Evolutionary conservation across 2,797 vertebrate species (phyloP).

Genomic region (Helostoma temminkii): DNA sequence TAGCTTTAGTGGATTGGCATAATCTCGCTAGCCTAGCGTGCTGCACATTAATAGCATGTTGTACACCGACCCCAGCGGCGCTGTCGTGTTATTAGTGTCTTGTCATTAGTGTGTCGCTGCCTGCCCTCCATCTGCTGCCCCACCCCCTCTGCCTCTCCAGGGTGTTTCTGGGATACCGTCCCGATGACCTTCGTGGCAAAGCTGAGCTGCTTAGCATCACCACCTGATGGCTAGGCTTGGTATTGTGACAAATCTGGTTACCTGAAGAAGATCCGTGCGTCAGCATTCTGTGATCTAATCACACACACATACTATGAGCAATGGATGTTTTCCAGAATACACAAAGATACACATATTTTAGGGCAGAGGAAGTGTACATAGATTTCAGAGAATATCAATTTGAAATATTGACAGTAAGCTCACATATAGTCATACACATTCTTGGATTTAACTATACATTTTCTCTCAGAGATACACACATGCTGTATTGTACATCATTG

Average conservation of each 20-base stretch:
- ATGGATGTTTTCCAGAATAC: conserved; percentile 24
- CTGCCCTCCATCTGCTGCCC: conserved; percentile 75
- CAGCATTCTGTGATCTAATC: conserved; percentile 65
- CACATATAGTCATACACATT: background rate
- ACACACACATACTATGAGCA: conserved; percentile 11
- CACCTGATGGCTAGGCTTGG: conserved; percentile 72
- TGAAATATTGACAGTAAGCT: conserved; percentile 1
- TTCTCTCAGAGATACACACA: background rate
- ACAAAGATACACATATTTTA: conserved; percentile 17
- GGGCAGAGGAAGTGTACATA: conserved; percentile 20
- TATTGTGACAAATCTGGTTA: conserved; percentile 75
- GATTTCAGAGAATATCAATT: conserved; percentile 14
- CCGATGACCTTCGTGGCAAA: conserved; percentile 69
- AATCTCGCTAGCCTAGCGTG: conserved; percentile 58
- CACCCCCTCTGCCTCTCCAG: conserved; percentile 58
- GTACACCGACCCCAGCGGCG: conserved; percentile 64
- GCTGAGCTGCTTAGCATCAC: conserved; percentile 71
- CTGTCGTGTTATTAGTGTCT: conserved; percentile 64
- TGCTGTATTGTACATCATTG: background rate
- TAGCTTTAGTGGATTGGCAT: conserved; percentile 61
- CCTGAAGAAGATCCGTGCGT: conserved; percentile 78
- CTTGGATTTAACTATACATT: background rate
- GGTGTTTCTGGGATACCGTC: conserved; percentile 75
- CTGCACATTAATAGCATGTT: conserved; percentile 66
- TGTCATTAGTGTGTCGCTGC: conserved; percentile 62